Evolutionary conservation across 2,797 vertebrate genomes (phyloP), one percentile per base, ranked within the genome.

Genomic region (Pangasius larnaudii): DNA sequence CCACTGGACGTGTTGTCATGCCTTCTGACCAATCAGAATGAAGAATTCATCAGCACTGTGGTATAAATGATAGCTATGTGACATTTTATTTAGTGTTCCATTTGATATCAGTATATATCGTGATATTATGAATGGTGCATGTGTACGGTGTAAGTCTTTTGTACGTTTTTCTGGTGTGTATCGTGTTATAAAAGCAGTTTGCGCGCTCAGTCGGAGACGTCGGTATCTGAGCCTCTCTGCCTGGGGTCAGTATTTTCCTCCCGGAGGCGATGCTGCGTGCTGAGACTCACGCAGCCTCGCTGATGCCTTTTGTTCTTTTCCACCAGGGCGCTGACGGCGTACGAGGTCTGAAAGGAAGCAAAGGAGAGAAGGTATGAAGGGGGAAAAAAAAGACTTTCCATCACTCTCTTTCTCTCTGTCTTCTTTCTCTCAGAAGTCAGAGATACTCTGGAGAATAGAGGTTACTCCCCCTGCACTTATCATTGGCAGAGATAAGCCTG

Each of bases 311-410:
- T 89, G 88, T 86, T 87, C 42, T 87, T 88, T 75, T 85, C 16
- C 74, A 74, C 81, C 92, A 99, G 98, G 98, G 98, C 84, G 96
- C 97, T 49, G 97, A 97, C 85, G 98, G 98, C n/a, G 91, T 97
- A 63, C 93, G 98, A 51, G 98, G 98, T 49, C 92, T 97, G 86
- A 98, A 97, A 91, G 98, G 98, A 83, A 95, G 96, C 93, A 98
- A 98, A 95, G 98, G 98, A 88, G 97, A 98, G 91, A 97, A 97
- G 97, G 98, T 98, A 84, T 6, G 91, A 96, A 94, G 88, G 19
- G 86, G 27, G 39, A 39, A 81, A 53, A 81, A 81, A 53, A 81
- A 30, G 3, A 30, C 49, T 42, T 63, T 78, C 61, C 51, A 59
- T 86, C 49, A 51, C 2, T 67, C 46, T 46, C 36, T 42, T 33